Base-by-base conservation (phyloP, 2,888 invertebrate genomes). In the Euclidia mi region DNA sequence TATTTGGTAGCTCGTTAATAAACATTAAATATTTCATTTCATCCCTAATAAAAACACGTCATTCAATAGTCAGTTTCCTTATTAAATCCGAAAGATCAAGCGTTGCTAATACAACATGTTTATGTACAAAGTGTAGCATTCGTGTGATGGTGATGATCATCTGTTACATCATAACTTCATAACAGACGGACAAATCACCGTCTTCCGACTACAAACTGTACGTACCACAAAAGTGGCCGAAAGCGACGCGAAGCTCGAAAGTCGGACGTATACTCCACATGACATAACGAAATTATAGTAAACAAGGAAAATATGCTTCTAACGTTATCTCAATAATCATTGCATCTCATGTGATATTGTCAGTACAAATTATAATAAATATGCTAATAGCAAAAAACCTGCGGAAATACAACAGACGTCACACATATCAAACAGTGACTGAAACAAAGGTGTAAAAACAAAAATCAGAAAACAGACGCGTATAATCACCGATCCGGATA, bases 131-230 rank as follows among this genome's bases (percentile, higher is more conserved):
- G 45, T 48, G 12, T 34, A 56, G 46, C 17, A 37, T 71, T 64
- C 61, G 50, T 65, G 63, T 62, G n/a, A n/a, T n/a, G n/a, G n/a
- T n/a, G n/a, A n/a, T 63, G 56, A 66, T 58, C 53, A 46, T 65
- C 40, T 37, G 61, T 74, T 76, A 76, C 62, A 68, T 76, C 65
- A 69, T 42, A 73, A 76, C 62, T 66, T 76, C 65, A 69, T 42
- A 73, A 50, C 40, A 46, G 44, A 59, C 57, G 55, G 58, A 64
- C 65, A 79, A 80, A 83, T 80, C 65, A 65, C 66, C 50, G 68
- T 66, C 72, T 82, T 80, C 78, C 73, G 77, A 84, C 81, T 57
- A 65, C 62, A n/a, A n/a, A n/a, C n/a, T n/a, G 57, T 64, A 63
- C 52, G 61, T 56, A 69, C 69, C 65, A 63, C 37, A 69, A 73